Percentiles rank a stretch among this genome's conserved stretches.
Conservation (phyloP, 2,888 invertebrate genomes). For the Drymonia ruficornis region DNA sequence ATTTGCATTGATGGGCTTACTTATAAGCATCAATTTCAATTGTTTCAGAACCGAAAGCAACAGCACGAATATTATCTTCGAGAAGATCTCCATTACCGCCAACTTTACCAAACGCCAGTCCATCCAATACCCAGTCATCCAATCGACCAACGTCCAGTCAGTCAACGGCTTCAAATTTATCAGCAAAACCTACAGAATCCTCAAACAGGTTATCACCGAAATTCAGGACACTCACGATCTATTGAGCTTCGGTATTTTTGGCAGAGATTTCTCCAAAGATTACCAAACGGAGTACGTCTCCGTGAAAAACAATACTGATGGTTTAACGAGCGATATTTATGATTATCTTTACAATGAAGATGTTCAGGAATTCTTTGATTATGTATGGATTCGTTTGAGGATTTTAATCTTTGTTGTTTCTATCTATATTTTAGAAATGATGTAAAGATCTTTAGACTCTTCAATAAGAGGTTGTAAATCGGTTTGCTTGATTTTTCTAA, state of each 20-base stretch:
- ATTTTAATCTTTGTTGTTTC: constrained; percentile 68
- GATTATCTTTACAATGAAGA: constrained; percentile 62
- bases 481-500: too few species aligned
- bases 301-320: constrained; percentile 27
- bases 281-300: constrained; percentile 26
- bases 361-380: constrained; percentile 68
- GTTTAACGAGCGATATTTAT: constrained; percentile 37
- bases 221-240: constrained; percentile 46
- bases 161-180: constrained; percentile 45
- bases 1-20: too few species aligned
- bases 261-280: constrained; percentile 58
- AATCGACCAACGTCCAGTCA: constrained; percentile 38
- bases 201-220: constrained; percentile 45
- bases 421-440: constrained; percentile 77
- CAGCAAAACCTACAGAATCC: constrained; percentile 27
- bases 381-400: constrained; percentile 72
- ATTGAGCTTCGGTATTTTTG: constrained; percentile 58
- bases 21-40: background rate
- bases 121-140: constrained; percentile 57
- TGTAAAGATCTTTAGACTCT: constrained; percentile 46
- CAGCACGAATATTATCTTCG: constrained; percentile 48
- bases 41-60: constrained; percentile 57
- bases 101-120: constrained; percentile 53
- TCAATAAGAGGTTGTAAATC: too few species aligned
- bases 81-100: constrained; percentile 53